Percentiles rank a stretch among this genome's conserved stretches.
phyloP scores from a whole-genome alignment of 2,888 invertebrate species.

The Trichogramma evanescens region DNA sequence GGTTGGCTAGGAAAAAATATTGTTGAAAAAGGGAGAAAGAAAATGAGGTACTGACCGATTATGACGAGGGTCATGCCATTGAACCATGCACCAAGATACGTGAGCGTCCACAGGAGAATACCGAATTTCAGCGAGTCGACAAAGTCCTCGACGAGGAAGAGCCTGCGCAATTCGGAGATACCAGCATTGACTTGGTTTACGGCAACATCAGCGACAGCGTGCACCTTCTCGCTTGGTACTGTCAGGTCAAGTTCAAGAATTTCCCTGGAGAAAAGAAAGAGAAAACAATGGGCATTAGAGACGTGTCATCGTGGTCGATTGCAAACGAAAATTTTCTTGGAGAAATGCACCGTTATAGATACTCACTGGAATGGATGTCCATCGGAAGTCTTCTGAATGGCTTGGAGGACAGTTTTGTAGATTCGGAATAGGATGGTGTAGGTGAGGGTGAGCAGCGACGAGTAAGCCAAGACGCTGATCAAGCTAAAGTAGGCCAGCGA shows the following conservation, averaged over 20 bases:
- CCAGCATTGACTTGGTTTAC: constrained; percentile 82
- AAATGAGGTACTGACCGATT: constrained; percentile 58
- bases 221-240: constrained; percentile 85
- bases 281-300: not conserved
- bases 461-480: constrained; percentile 91
- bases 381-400: constrained; percentile 92
- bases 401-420: constrained; percentile 91
- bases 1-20: not conserved
- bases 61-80: constrained; percentile 98
- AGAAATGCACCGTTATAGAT: not conserved
- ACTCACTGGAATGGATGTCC: constrained; percentile 97
- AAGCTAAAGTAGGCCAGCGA: constrained; percentile 92
- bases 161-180: constrained; percentile 75
- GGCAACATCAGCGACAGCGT: constrained; percentile 77
- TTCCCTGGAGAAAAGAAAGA: constrained; percentile 52
- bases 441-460: constrained; percentile 75
- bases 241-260: constrained; percentile 82
- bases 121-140: constrained; percentile 95
- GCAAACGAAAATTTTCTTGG: not conserved
- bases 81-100: constrained; percentile 97
- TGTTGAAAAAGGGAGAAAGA: not conserved
- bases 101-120: constrained; percentile 90
- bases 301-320: too few relatives aligned
- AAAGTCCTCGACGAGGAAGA: constrained; percentile 94
- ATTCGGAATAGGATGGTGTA: constrained; percentile 90